Percentiles rank a stretch among this genome's conserved stretches.
Evolutionary conservation across 2,888 invertebrate species (phyloP).

Genomic region (Tuberolachnus salignus): DNA sequence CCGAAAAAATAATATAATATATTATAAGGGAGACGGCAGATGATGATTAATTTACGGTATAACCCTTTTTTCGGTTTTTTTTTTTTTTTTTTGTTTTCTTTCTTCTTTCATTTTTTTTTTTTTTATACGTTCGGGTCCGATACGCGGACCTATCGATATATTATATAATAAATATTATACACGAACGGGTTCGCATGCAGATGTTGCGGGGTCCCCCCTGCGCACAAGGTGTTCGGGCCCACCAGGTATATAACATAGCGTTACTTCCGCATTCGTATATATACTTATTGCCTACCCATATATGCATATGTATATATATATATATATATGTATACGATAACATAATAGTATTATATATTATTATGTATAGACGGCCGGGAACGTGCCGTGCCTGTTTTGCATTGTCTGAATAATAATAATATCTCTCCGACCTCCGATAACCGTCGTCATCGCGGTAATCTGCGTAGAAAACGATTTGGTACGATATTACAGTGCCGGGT

Average conservation of each 20-base stretch:
- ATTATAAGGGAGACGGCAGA: constrained; percentile 40
- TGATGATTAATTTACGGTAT: constrained; percentile 52
- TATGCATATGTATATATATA: neutral
- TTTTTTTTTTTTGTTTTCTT: constrained; percentile 26
- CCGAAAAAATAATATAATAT: constrained; percentile 15
- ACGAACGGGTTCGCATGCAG: constrained; percentile 49
- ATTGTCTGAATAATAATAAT: constrained; percentile 55
- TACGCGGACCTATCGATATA: constrained; percentile 27
- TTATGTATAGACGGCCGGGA: neutral
- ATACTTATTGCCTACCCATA: no score
- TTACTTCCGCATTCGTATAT: constrained; percentile 49
- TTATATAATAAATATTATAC: neutral
- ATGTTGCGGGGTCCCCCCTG: constrained; percentile 32
- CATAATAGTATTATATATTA: neutral
- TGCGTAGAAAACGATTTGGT: constrained; percentile 16
- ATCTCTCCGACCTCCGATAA: neutral
- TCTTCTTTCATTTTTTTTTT: no score
- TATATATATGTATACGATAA: neutral
- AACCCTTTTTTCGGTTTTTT: constrained; percentile 42
- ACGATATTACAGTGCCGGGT: neutral
- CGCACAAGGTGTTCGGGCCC: constrained; percentile 38
- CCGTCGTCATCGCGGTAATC: constrained; percentile 42
- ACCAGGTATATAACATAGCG: constrained; percentile 16
- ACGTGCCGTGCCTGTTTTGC: constrained; percentile 54
- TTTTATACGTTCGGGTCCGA: constrained; percentile 29